These are phyloP conservation scores for Fulica atra DNA, from an alignment of 2,113 vertebrate species.

Conservation along the genomic window DNA sequence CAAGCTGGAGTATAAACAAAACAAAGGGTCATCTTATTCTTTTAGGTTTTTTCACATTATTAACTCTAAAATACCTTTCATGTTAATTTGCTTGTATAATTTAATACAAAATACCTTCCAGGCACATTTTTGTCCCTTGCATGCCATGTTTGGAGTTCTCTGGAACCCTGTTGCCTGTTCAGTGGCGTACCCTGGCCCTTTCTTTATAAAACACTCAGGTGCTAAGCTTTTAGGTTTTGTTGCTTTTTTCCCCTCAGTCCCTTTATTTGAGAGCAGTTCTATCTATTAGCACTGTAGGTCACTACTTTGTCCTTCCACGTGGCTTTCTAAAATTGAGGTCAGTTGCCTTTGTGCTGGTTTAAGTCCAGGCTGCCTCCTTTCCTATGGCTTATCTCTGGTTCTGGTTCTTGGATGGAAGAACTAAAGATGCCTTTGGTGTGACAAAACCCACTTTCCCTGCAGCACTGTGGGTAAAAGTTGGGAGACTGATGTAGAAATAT, in stretches of 20 bases:
- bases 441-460: background rate
- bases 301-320: background rate
- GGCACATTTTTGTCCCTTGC: background rate
- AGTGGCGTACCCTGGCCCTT: background rate
- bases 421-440: background rate
- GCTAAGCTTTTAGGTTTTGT: background rate
- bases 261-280: background rate
- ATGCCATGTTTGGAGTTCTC: background rate
- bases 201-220: background rate
- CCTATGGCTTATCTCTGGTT: background rate
- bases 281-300: background rate
- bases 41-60: background rate
- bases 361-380: background rate
- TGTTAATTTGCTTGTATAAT: background rate
- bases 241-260: background rate
- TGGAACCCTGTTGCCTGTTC: background rate
- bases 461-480: background rate
- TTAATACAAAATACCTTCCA: background rate
- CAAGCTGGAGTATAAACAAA: background rate
- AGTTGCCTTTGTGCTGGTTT: background rate
- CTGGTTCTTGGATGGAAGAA: background rate
- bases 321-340: background rate
- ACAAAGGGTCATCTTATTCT: no score
- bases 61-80: background rate
- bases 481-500: background rate